These are phyloP conservation scores for Hirtodrosophila cameraria DNA, from an alignment of 2,888 invertebrate species.

Conservation along the genomic window DNA sequence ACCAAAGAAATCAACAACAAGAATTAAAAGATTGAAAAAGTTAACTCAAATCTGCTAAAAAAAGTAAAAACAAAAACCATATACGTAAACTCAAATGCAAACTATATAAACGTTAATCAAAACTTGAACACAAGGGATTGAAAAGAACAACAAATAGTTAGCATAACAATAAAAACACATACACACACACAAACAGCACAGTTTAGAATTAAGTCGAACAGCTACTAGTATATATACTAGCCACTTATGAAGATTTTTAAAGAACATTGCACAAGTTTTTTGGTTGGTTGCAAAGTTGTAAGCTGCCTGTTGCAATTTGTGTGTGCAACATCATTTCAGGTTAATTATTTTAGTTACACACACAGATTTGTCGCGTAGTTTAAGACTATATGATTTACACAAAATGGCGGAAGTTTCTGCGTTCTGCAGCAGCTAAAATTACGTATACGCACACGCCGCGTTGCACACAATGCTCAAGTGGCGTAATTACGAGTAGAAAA, in stretches of 20 bases:
- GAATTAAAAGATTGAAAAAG: constrained; percentile 19
- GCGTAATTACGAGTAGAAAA: constrained; percentile 65
- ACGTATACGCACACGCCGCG: constrained; percentile 61
- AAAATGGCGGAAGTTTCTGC: constrained; percentile 52
- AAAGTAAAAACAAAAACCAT: constrained; percentile 24
- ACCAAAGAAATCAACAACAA: constrained; percentile 36
- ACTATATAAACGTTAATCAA: constrained; percentile 40
- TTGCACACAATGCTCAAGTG: constrained; percentile 70
- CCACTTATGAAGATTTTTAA: constrained; percentile 2
- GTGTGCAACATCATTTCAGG: constrained; percentile 48
- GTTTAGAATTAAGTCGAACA: constrained; percentile 45
- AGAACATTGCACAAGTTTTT: constrained; percentile 1
- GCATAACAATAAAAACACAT: constrained; percentile 26
- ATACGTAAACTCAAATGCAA: constrained; percentile 61
- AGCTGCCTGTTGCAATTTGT: constrained; percentile 9
- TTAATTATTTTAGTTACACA: constrained; percentile 60
- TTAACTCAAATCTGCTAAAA: constrained; percentile 43
- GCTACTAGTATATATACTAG: constrained; percentile 7
- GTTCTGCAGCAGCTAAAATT: constrained; percentile 32
- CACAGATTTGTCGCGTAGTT: constrained; percentile 11
- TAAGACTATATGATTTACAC: constrained; percentile 38
- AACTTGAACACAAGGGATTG: constrained; percentile 68
- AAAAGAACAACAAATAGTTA: constrained; percentile 51
- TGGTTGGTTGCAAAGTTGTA: neutral
- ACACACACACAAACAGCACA: constrained; percentile 18